These are phyloP conservation scores for Stegophylla sp. DNA, from an alignment of 2,888 invertebrate genomes.

Conservation along the genomic window DNA sequence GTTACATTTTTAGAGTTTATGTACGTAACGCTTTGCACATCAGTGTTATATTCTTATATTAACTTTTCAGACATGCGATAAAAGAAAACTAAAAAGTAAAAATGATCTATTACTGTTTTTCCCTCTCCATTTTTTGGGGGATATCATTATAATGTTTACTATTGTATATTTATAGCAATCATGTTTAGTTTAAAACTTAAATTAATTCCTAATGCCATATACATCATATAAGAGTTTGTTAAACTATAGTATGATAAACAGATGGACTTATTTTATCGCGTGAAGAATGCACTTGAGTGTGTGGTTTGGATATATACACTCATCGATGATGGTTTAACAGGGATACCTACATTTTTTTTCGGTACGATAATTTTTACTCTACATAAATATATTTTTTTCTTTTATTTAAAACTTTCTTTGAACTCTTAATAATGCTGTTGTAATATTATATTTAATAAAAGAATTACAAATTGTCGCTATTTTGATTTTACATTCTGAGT, in stretches of 20 bases:
- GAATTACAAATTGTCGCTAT: no score
- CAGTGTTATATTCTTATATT: not conserved
- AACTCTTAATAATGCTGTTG: not conserved
- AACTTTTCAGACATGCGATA: not conserved
- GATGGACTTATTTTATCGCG: constrained; percentile 33
- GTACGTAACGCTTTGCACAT: not conserved
- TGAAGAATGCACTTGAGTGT: constrained; percentile 29
- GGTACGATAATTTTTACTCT: not conserved
- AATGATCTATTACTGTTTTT: not conserved
- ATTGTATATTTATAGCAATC: constrained; percentile 15
- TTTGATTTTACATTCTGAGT: no score
- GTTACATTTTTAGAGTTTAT: constrained; percentile 15
- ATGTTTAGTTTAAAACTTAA: constrained; percentile 30
- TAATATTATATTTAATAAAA: constrained; percentile 7
- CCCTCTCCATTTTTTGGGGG: not conserved
- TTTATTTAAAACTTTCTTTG: not conserved
- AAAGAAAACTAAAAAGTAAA: not conserved
- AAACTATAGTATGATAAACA: constrained; percentile 14
- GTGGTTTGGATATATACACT: no score
- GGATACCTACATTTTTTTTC: constrained; percentile 27
- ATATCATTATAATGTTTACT: not conserved
- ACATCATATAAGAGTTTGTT: not conserved
- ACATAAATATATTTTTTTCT: not conserved
- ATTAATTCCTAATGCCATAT: not conserved
- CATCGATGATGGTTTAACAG: constrained; percentile 15